Conservation (phyloP, 2,113 vertebrate species). For the Dolichotis patagonum region DNA sequence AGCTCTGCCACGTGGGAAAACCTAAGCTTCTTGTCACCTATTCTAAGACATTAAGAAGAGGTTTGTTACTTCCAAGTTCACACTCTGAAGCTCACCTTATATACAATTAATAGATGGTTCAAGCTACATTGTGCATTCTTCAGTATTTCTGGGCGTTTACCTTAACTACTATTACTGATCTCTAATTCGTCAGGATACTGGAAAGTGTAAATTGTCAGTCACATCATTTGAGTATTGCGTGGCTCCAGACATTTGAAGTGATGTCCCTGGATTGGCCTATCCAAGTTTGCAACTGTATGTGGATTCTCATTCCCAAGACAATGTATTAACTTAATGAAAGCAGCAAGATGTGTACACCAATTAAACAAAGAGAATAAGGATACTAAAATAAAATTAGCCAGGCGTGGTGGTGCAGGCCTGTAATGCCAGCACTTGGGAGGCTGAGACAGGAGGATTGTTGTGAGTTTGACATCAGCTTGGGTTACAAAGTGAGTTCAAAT, state of each 20-base stretch:
- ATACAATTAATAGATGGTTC: not conserved
- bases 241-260: not conserved
- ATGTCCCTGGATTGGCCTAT: not conserved
- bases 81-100: not conserved
- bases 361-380: not conserved
- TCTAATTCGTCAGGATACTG: not conserved
- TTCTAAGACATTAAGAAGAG: not conserved
- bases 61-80: not conserved
- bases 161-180: not conserved
- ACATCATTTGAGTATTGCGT: too few species aligned
- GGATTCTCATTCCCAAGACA: not conserved
- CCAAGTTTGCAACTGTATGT: not conserved
- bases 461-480: too few species aligned
- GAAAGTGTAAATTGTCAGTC: not conserved
- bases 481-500: too few species aligned
- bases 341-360: not conserved
- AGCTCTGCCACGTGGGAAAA: not conserved
- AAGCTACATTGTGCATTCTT: not conserved
- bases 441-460: too few species aligned
- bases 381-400: not conserved
- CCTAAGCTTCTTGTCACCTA: not conserved
- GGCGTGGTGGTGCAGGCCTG: too few species aligned
- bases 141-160: not conserved
- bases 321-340: not conserved
- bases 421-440: too few species aligned